Evolutionary conservation across 2,113 vertebrate species (phyloP).

Genomic region (Haemorhous mexicanus): DNA sequence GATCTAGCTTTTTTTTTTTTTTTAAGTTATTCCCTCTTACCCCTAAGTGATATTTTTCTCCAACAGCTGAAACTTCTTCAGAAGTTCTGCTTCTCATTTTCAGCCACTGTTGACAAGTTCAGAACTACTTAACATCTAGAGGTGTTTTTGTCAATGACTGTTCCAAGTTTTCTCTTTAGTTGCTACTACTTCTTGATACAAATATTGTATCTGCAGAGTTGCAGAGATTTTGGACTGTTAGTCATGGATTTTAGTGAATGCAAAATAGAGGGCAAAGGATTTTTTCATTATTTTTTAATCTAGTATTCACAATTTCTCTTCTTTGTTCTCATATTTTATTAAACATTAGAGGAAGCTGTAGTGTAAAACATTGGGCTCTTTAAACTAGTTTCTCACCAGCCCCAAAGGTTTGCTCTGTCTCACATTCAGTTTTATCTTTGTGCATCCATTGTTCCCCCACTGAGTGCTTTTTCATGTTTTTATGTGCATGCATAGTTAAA

Average conservation of each 20-base stretch:
- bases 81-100: background rate
- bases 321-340: background rate
- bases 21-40: background rate
- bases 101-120: background rate
- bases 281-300: background rate
- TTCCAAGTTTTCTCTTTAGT: background rate
- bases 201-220: background rate
- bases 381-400: conserved; percentile 42
- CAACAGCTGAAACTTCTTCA: background rate
- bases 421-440: background rate
- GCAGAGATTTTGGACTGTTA: background rate
- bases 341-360: background rate
- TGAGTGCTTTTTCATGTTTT: background rate
- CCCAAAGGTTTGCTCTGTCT: background rate
- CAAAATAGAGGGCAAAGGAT: background rate
- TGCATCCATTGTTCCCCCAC: background rate
- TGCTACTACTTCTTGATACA: background rate
- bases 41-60: background rate
- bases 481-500: background rate
- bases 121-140: background rate
- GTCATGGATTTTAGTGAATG: background rate
- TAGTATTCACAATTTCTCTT: background rate
- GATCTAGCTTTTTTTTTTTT: background rate
- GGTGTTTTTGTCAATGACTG: background rate
- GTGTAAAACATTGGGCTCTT: background rate